These are phyloP conservation scores for Acronicta leporina DNA, from an alignment of 2,888 invertebrate genomes.

Conservation along the genomic window DNA sequence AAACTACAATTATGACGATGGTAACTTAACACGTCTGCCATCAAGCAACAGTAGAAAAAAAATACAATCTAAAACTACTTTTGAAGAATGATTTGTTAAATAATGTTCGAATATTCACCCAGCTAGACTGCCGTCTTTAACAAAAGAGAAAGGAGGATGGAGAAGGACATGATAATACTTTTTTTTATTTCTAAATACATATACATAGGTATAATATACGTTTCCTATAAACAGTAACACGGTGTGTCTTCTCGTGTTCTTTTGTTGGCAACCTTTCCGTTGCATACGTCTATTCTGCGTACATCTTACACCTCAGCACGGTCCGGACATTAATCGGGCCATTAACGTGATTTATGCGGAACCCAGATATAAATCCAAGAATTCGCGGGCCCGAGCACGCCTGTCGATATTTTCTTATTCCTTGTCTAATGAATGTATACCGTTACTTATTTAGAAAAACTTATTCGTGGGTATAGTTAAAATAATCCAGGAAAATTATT, in stretches of 20 bases:
- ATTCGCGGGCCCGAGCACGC: conserved; percentile 69
- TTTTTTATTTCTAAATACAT: too few relatives aligned
- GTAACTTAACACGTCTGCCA: too few relatives aligned
- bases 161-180: too few relatives aligned
- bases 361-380: conserved; percentile 76
- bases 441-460: conserved; percentile 30
- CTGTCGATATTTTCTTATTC: conserved; percentile 71
- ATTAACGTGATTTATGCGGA: conserved; percentile 81
- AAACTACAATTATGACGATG: too few relatives aligned
- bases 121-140: too few relatives aligned
- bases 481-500: too few relatives aligned
- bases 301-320: conserved; percentile 70
- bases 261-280: conserved; percentile 57
- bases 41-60: too few relatives aligned
- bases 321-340: conserved; percentile 75
- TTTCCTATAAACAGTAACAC: conserved; percentile 6
- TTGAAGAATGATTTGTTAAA: too few relatives aligned
- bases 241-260: conserved; percentile 30
- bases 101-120: too few relatives aligned
- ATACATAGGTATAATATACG: not conserved
- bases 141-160: too few relatives aligned
- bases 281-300: conserved; percentile 62
- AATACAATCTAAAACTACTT: too few relatives aligned
- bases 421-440: conserved; percentile 61
- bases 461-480: conserved; percentile 9